These are phyloP conservation scores for Geophilus truncorum DNA, from an alignment of 2,888 invertebrate genomes.

Conservation along the genomic window DNA sequence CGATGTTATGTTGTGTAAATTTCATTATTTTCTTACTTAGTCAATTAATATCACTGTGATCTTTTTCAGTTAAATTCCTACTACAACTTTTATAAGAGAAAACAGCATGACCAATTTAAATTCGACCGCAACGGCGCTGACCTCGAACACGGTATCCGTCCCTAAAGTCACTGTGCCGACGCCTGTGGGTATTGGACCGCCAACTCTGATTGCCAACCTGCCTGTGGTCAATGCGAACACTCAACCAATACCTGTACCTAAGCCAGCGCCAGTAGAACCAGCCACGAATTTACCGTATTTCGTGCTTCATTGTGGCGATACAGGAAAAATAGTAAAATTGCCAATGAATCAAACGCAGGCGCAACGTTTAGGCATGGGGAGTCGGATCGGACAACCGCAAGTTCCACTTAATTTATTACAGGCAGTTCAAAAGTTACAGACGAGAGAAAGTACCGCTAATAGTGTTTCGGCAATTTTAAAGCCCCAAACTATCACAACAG, in stretches of 20 bases:
- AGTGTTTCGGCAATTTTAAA: too few relatives aligned
- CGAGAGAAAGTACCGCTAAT: too few relatives aligned
- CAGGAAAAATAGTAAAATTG: not conserved
- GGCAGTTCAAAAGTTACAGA: not conserved
- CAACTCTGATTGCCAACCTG: not conserved
- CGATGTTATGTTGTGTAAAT: too few relatives aligned
- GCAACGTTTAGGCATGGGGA: not conserved
- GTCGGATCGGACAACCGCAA: not conserved
- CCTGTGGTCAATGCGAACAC: not conserved
- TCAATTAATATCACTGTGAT: not conserved
- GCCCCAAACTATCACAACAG: too few relatives aligned
- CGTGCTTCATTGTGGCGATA: not conserved
- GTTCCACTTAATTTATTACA: not conserved
- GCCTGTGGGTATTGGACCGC: not conserved
- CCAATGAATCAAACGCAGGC: not conserved
- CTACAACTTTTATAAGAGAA: not conserved
- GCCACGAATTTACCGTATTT: not conserved
- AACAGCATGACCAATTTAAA: not conserved
- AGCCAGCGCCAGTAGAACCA: not conserved
- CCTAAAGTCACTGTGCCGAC: not conserved
- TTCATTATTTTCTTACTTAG: too few relatives aligned
- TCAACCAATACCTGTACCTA: too few relatives aligned
- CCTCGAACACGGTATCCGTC: not conserved
- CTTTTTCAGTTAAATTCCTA: not conserved
- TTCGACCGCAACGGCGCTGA: not conserved